Evolutionary conservation across 2,888 invertebrate genomes (phyloP), one percentile per base, ranked within the genome.

Genomic region (Timema podura): DNA sequence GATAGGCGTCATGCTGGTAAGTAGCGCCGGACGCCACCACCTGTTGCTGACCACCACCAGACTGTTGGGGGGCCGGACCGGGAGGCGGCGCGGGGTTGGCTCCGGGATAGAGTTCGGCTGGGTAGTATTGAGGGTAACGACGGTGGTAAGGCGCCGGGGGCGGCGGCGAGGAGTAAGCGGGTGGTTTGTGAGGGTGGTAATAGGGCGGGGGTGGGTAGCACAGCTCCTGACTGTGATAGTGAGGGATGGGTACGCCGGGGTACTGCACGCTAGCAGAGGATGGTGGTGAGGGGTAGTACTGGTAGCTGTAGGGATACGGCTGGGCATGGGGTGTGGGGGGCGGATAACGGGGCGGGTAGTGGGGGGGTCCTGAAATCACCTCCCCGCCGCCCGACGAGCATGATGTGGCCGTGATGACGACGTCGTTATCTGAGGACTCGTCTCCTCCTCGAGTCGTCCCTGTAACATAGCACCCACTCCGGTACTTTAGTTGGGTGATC

Each of bases 341-440:
- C 68, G 83, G 82, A 77, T 85, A 85, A 9, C 47, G 13, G 57
- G 61, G 57, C 46, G 66, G 69, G 65, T 72, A 76, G 11, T 73
- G 73, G 13, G 74, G 69, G 10, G 69, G 69, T 48, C 57, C 65
- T 46, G 68, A 61, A 48, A 48, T 57, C 13, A 64, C 64, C 61
- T 66, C 72, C 47, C 66, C 65, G 65, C 67, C 49, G 47, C 67
- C 69, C n/a, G 67, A 66, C 15, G 69, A 65, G 71, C 73, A 73
- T 68, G 72, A 70, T 64, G 74, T 68, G 69, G 74, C 70, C 73
- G 73, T 72, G 68, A 73, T 72, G 75, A 76, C 76, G 76, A 82
- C 82, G 79, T 83, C 83, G 76, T 81, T 82, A 76, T 82, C 82
- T 45, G 82, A 80, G 69, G 82, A 81, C 75, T 82, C 81, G 65